phyloP scores from a whole-genome alignment of 2,797 vertebrate genomes.

The Paramormyrops hopkinsi region DNA sequence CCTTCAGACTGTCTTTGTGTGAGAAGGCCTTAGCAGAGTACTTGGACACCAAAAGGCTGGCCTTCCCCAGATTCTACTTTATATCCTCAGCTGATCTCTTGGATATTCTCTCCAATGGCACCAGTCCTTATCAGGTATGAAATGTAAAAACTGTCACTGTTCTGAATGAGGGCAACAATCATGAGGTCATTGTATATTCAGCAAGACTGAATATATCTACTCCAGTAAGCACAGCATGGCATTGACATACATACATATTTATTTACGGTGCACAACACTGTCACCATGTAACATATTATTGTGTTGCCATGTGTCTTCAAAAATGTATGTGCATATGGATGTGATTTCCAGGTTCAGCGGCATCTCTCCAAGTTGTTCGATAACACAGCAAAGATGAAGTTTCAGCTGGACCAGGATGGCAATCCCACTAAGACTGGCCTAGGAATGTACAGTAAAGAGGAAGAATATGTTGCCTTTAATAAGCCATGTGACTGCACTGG shows the following conservation, averaged over 20 bases:
- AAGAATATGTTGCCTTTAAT: conserved; percentile 82
- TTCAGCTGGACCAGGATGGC: conserved; percentile 64
- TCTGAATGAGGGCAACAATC: neutral
- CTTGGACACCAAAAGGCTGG: conserved; percentile 85
- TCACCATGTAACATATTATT: neutral
- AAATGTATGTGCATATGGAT: neutral
- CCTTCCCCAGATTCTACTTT: conserved; percentile 95
- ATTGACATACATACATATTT: neutral
- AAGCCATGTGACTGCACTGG: conserved; percentile 81
- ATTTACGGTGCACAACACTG: neutral
- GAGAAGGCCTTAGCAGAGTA: conserved; percentile 92
- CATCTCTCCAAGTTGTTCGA: conserved; percentile 95
- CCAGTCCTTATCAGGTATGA: conserved; percentile 80
- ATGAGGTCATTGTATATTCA: neutral
- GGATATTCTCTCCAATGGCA: conserved; percentile 91
- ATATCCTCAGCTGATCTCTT: conserved; percentile 91
- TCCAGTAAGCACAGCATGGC: neutral
- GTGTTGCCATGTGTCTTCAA: neutral
- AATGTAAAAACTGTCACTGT: neutral
- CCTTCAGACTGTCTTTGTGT: conserved; percentile 77
- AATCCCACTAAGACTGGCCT: conserved; percentile 63
- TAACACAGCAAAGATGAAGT: conserved; percentile 80
- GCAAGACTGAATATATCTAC: neutral
- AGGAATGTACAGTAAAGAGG: conserved; percentile 94
- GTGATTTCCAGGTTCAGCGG: conserved; percentile 70